Conservation (phyloP, 2,797 vertebrate genomes). For the Pseudocheirus occidentalis region DNA sequence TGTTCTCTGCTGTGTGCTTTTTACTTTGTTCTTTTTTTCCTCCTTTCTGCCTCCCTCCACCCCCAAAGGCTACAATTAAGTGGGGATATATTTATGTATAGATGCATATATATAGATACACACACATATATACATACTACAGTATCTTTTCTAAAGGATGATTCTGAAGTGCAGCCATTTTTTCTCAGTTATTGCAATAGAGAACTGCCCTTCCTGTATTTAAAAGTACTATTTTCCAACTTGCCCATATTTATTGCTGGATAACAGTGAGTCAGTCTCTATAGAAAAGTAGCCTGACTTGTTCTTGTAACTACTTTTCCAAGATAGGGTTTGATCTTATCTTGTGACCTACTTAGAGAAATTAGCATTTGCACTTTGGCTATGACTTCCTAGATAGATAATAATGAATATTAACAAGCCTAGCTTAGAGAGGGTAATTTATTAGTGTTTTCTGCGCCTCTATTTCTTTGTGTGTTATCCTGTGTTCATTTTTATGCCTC, state of each 20-base stretch:
- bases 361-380: slow-evolving; percentile 57
- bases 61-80: too few relatives aligned
- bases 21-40: too few relatives aligned
- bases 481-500: slow-evolving; percentile 59
- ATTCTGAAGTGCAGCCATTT: slow-evolving; percentile 30
- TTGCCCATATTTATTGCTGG: slow-evolving; percentile 35
- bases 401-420: slow-evolving; percentile 76
- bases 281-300: slow-evolving; percentile 54
- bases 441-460: slow-evolving; percentile 65
- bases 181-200: neutral
- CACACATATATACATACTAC: neutral
- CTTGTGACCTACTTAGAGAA: slow-evolving; percentile 58
- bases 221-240: slow-evolving; percentile 58
- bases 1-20: too few relatives aligned
- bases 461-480: slow-evolving; percentile 66
- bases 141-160: slow-evolving; percentile 45
- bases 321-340: slow-evolving; percentile 62
- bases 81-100: too few relatives aligned
- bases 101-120: too few relatives aligned
- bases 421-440: slow-evolving; percentile 67
- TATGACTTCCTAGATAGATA: slow-evolving; percentile 67
- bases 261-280: slow-evolving; percentile 22
- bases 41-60: too few relatives aligned
- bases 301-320: slow-evolving; percentile 64
- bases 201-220: neutral